Conservation (phyloP, 1,140 invertebrate species). For the Belonocnema kinseyi region DNA sequence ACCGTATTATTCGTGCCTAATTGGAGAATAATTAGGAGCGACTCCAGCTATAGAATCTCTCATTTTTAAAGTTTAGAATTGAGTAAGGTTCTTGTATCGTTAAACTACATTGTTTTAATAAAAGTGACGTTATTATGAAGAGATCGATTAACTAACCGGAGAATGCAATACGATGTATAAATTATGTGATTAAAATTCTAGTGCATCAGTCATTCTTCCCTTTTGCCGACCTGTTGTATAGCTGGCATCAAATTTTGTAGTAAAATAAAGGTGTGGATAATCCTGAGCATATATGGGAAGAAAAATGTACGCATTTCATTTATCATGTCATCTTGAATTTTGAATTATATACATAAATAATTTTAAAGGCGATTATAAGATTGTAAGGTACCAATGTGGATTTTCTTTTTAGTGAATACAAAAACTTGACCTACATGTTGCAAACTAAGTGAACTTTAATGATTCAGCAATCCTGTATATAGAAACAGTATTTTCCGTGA, state of each 20-base stretch:
- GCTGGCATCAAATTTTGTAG: neutral
- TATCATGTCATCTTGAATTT: neutral
- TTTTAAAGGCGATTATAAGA: neutral
- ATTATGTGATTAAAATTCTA: neutral
- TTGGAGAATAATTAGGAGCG: no score
- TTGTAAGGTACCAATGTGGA: neutral
- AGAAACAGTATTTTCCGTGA: neutral
- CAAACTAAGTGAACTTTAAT: neutral
- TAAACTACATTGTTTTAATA: neutral
- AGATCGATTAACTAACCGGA: neutral
- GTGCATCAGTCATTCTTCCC: neutral
- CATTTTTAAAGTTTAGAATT: neutral
- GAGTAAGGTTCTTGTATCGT: neutral
- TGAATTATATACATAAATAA: neutral
- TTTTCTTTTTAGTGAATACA: neutral
- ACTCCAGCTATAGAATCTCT: no score
- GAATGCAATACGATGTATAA: neutral
- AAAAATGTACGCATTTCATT: neutral
- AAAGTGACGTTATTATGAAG: neutral
- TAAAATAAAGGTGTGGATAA: neutral
- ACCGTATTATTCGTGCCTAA: no score
- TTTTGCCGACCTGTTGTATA: neutral
- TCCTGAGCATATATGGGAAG: neutral
- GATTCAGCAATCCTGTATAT: neutral
- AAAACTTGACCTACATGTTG: constrained; percentile 18